Base-by-base conservation (phyloP, 2,888 invertebrate species). In the Diarsia mendica region DNA sequence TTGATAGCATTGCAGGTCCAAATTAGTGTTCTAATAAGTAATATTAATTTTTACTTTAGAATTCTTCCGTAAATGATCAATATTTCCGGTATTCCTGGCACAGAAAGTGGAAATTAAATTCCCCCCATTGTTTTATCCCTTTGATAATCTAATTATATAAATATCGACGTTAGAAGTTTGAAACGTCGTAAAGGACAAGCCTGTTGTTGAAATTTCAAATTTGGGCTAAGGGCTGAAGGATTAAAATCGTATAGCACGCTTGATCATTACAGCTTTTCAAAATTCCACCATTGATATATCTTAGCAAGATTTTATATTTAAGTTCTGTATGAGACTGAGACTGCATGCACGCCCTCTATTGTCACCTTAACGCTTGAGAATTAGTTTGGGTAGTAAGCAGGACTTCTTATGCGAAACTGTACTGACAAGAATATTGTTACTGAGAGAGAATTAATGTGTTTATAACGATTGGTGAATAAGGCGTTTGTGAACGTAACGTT, bases 251-350 rank as follows among this genome's bases (percentile, higher is more conserved):
- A 58, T n/a, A 11, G 20, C 39, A 39, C 8, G 13, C 6, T n/a
- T 8, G 8, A n/a, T n/a, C 6, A 13, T n/a, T n/a, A 44, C 10
- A 63, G 63, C 39, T 63, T 60, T 63, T 44, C 44, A 63, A 63
- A 63, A 44, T 63, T n/a, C 8, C 8, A 44, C 39, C 39, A 20
- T 44, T 11, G n/a, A 73, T 51, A 72, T 81, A 83, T 87, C 61
- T 88, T 87, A 84, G 87, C 89, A 82, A 85, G 81, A 68, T 85
- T 88, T 87, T 88, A 84, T 85, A 87, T 87, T 87, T 89, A 89
- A 89, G 87, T 88, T 90, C 87, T 58, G 90, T 88, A 83, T 87
- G 89, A 92, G 92, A 93, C 92, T 93, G 92, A 91, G 80, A 87
- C 87, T 89, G 88, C 85, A 82, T 80, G 70, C 83, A 77, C 83